Evolutionary conservation across 2,113 vertebrate genomes (phyloP).

Genomic region (Malurus melanocephalus): DNA sequence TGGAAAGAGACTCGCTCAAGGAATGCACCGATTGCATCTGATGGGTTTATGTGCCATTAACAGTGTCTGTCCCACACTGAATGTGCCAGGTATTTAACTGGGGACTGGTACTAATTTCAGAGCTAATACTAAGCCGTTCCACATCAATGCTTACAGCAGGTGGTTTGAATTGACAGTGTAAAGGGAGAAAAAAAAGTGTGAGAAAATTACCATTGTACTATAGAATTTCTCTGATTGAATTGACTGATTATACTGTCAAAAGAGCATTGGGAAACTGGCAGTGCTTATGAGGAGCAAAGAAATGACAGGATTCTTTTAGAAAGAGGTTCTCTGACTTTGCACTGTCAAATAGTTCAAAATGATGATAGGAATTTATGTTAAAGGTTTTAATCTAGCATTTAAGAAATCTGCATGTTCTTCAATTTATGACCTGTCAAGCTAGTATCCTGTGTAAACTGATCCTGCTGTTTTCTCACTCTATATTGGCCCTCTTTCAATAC

Average conservation of each 20-base stretch:
- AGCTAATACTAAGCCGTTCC: conserved; percentile 94
- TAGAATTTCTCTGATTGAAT: conserved; percentile 86
- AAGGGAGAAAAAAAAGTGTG: conserved; percentile 70
- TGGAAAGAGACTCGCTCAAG: conserved; percentile 66
- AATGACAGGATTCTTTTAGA: conserved; percentile 61
- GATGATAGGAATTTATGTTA: conserved; percentile 50
- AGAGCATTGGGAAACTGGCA: conserved; percentile 66
- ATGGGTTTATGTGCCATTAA: conserved; percentile 83
- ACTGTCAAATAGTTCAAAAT: conserved; percentile 66
- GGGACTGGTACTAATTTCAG: conserved; percentile 94
- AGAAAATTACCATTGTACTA: conserved; percentile 85
- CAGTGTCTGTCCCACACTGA: conserved; percentile 71
- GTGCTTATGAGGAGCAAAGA: conserved; percentile 58
- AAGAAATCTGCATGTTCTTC: conserved; percentile 38
- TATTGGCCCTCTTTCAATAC: neutral
- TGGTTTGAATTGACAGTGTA: conserved; percentile 82
- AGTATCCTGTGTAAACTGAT: neutral
- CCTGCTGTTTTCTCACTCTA: neutral
- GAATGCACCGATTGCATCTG: conserved; percentile 74
- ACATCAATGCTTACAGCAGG: conserved; percentile 84
- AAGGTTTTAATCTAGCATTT: conserved; percentile 57
- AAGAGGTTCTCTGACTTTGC: conserved; percentile 58
- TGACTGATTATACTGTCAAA: conserved; percentile 84
- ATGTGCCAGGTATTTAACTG: conserved; percentile 90
- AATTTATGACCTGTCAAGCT: conserved; percentile 30